Evolutionary conservation across 2,113 vertebrate genomes (phyloP).

Genomic region (Onychostoma macrolepis): DNA sequence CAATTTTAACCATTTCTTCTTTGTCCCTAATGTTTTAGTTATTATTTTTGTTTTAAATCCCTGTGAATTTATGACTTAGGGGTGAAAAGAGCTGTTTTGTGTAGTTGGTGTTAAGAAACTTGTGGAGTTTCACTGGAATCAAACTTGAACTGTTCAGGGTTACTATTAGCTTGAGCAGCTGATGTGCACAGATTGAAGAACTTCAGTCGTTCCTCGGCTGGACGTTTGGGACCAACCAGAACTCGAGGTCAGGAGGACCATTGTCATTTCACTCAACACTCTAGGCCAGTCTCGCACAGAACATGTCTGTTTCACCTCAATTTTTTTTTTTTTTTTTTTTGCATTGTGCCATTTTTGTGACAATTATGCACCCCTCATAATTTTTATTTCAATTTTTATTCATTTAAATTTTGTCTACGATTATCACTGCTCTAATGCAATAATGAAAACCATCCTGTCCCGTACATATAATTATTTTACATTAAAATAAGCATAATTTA

Average conservation of each 20-base stretch:
- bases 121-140: conserved; percentile 51
- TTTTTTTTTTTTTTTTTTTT: not conserved
- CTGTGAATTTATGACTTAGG: not conserved
- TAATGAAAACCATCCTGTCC: not conserved
- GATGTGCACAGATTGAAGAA: conserved; percentile 39
- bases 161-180: conserved; percentile 53
- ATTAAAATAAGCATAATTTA: not conserved
- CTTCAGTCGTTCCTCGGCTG: conserved; percentile 44
- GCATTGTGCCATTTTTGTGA: not conserved
- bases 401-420: conserved; percentile 49
- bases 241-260: conserved; percentile 46
- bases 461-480: not conserved
- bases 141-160: conserved; percentile 58
- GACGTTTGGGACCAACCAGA: conserved; percentile 67
- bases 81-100: not conserved
- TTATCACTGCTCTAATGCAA: conserved; percentile 43
- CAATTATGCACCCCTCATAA: not conserved
- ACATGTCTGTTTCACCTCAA: not conserved
- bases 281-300: not conserved
- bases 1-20: conserved; percentile 16
- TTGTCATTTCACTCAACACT: conserved; percentile 15
- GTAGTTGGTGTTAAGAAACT: conserved; percentile 30
- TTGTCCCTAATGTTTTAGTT: conserved; percentile 4
- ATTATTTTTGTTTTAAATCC: conserved; percentile 8
- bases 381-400: conserved; percentile 47